Percentiles rank a stretch among this genome's conserved stretches.
Conservation (phyloP, 2,888 invertebrate species). For the Dryomyza anilis region DNA sequence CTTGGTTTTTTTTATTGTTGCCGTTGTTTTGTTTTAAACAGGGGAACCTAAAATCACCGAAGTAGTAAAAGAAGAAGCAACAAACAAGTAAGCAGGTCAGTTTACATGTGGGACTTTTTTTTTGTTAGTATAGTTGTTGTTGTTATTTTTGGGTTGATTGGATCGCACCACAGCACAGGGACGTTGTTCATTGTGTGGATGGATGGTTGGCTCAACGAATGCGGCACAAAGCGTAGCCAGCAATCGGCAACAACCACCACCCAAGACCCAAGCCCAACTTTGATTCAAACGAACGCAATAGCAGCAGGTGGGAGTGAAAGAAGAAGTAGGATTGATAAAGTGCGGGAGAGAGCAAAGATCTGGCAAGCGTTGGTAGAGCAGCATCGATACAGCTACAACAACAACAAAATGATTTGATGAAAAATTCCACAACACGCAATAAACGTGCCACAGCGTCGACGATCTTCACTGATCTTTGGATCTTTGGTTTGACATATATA, state of each 20-base stretch:
- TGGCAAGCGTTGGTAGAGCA: neutral
- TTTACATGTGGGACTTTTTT: neutral
- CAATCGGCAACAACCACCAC: neutral
- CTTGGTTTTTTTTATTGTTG: conserved; percentile 1
- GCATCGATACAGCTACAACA: neutral
- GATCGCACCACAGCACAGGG: neutral
- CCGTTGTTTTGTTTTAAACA: no score
- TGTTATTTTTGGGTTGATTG: neutral
- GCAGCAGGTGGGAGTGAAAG: neutral
- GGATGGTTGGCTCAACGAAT: neutral
- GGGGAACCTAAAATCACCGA: neutral
- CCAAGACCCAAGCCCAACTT: neutral
- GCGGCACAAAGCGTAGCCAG: neutral
- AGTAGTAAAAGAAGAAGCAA: conserved; percentile 7
- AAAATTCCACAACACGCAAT: conserved; percentile 8
- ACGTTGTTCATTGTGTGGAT: no score
- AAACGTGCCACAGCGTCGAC: neutral
- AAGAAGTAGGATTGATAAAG: neutral
- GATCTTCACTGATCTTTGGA: no score
- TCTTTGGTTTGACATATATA: no score
- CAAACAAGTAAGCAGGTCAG: conserved; percentile 3
- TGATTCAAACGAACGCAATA: neutral
- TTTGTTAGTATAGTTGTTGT: no score
- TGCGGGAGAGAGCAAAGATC: neutral
- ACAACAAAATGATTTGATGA: neutral